Conservation (phyloP, 1,140 invertebrate genomes). For the Bathynomus jamesi region DNA sequence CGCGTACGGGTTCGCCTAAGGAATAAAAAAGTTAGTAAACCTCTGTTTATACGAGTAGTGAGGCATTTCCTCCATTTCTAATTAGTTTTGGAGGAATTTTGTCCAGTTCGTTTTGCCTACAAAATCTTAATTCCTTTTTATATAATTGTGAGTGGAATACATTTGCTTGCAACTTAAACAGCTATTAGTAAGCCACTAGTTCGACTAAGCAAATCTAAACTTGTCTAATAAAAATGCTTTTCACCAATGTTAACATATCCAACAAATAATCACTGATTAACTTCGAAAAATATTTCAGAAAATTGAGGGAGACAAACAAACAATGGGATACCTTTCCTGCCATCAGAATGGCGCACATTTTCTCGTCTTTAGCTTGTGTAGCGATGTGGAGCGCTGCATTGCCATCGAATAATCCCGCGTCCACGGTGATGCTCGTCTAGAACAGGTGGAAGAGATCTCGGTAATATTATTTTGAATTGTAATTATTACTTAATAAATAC, state of each 20-base stretch:
- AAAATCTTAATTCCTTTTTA: no score
- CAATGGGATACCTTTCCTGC: slow-evolving; percentile 14
- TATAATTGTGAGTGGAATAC: neutral
- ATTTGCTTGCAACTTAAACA: no score
- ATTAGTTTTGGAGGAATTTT: neutral
- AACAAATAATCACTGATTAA: no score
- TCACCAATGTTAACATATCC: no score
- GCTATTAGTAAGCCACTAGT: no score
- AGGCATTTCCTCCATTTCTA: neutral
- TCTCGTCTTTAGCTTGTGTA: slow-evolving; percentile 25
- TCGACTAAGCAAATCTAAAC: neutral
- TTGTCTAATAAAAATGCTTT: neutral
- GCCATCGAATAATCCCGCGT: slow-evolving; percentile 33
- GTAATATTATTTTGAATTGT: no score
- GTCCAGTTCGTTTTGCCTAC: neutral
- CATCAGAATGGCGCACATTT: slow-evolving; percentile 30
- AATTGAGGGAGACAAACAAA: neutral
- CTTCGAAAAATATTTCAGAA: no score
- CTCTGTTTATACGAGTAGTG: neutral
- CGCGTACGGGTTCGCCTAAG: slow-evolving; percentile 31
- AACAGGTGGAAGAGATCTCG: no score
- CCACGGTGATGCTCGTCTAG: slow-evolving; percentile 31
- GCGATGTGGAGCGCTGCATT: slow-evolving; percentile 37
- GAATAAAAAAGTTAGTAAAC: neutral
- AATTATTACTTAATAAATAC: no score